phyloP scores from a whole-genome alignment of 2,113 vertebrate species.

The Gorsachius goisagi region DNA sequence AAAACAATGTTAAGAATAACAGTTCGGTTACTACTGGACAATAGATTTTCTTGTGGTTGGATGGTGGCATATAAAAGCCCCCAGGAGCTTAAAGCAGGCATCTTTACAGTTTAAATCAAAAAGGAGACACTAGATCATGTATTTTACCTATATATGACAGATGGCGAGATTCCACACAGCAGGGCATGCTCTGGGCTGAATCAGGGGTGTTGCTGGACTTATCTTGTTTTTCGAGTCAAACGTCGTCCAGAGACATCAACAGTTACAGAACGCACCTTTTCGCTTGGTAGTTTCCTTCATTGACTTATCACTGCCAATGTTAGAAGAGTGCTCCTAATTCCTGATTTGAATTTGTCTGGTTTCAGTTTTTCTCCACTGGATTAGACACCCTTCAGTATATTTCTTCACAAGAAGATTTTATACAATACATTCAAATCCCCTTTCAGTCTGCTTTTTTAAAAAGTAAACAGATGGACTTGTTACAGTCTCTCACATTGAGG shows the following conservation, averaged over 20 bases:
- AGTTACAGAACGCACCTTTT: not conserved
- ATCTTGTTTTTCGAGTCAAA: not conserved
- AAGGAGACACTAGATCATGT: not conserved
- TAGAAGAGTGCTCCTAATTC: not conserved
- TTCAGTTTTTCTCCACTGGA: not conserved
- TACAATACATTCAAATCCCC: not conserved
- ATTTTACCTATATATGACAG: not conserved
- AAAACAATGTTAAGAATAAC: not conserved
- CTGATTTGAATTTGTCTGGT: not conserved
- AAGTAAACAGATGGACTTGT: not conserved
- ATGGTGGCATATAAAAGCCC: not conserved
- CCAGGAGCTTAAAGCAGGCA: not conserved
- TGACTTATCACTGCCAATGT: not conserved
- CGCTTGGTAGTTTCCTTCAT: not conserved
- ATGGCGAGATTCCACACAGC: not conserved
- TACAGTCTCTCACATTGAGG: not conserved
- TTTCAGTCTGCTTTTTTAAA: not conserved
- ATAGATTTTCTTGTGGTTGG: not conserved
- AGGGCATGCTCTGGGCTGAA: not conserved
- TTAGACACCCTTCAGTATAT: not conserved
- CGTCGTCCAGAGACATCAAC: not conserved
- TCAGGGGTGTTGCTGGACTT: not conserved
- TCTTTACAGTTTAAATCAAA: not conserved
- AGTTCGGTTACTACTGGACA: not conserved
- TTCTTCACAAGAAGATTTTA: not conserved